Evolutionary conservation across 2,797 vertebrate species (phyloP), one percentile per base, ranked within the genome.

Genomic region (Pangasius macronema): DNA sequence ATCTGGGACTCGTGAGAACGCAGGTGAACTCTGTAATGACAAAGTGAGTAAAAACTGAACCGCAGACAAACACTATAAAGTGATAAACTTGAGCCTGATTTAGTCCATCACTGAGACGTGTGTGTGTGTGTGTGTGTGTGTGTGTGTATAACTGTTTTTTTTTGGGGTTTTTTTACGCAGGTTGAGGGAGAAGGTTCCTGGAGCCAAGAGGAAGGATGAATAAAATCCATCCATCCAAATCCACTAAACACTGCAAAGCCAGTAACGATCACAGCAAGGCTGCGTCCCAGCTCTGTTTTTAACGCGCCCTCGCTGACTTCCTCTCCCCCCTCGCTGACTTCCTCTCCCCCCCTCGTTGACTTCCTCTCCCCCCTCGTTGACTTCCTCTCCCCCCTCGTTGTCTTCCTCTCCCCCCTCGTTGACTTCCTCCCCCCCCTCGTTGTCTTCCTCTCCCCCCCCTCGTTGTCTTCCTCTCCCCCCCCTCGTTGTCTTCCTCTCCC

Each of bases 131-230:
- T 36, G 67, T 70, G 67, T 9, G 18, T 72, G 18, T 67, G 63
- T 67, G 22, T 24, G 20, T 70, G 36, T 30, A 2, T 33, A 9
- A 49, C 5, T 2, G 6, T 89, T n/a, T 91, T 90, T 87, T 90
- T 61, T 87, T n/a, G n/a, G n/a, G n/a, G n/a, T 94, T 85, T 90
- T 57, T 86, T 7, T 92, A 91, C 93, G 80, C 93, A 99, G 98
- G 96, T 98, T 99, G 93, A 97, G 99, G 94, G 98, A 98, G 90
- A 99, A 99, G 97, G 99, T 99, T 93, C 98, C 98, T 39, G 98
- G 98, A 57, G 96, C 98, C 89, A 99, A 99, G 94, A 97, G 97
- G 95, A 99, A 99, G 96, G 95, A 97, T 88, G 98, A 98, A 93
- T 99, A 96, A 95, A 92, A 53, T 87, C 20, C 88, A 88, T 67